Base-by-base conservation (phyloP, 1,140 invertebrate species). In the Bemisia tabaci region DNA sequence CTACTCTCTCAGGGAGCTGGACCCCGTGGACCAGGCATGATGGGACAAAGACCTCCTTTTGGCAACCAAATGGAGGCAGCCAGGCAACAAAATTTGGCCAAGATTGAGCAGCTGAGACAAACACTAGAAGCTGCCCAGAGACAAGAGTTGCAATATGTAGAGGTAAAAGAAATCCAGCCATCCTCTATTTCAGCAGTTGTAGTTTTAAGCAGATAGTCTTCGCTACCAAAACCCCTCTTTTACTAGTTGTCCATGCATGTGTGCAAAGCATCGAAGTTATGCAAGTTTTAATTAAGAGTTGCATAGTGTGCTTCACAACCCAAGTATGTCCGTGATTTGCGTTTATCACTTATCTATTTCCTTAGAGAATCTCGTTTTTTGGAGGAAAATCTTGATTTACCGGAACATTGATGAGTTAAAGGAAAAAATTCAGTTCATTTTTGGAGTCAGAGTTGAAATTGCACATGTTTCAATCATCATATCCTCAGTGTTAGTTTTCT, bases 61-160 rank as follows among this genome's bases (percentile, higher is more conserved):
- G 81, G 82, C 70, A 79, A 81, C 23, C 77, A 79, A 62, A 70
- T 85, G 1, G 83, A 85, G 74, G 78, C 82, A 1, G 85, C 85
- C 63, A 77, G 86, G 27, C 84, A 87, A 71, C 84, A 87, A 68
- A 89, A 89, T 77, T 72, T 87, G 12, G 73, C 83, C 26, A 85
- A 84, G 73, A 85, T 85, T 58, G 82, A 85, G 69, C 82, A 88
- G 65, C 72, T 90, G 12, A 82, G 84, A 68, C 86, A 89, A 75
- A 88, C 85, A 0, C 74, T 89, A 60, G 86, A 88, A 74, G 86
- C 85, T 0, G 87, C 87, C 0, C 86, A 88, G 68, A 85, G 87
- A 70, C 86, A 88, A 75, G 87, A 89, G 72, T 83, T 85, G 17
- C 86, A 88, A 70, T 88, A 87, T 73, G 87, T 88, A 75, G 86